phyloP scores from a whole-genome alignment of 2,113 vertebrate species.

The Plectropomus leopardus region DNA sequence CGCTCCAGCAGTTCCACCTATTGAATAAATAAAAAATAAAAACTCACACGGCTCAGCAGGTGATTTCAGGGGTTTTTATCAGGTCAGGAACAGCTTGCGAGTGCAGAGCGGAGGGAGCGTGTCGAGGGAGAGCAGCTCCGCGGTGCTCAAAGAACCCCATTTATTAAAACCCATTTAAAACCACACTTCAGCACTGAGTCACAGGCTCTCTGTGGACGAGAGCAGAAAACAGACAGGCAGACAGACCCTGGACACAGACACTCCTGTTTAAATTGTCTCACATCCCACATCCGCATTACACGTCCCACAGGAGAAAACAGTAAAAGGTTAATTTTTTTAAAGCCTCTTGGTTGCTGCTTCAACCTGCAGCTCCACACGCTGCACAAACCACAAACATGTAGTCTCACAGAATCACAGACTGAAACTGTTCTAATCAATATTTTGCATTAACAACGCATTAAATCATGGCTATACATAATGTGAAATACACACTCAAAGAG shows the following conservation, averaged over 20 bases:
- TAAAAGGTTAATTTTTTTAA: background rate
- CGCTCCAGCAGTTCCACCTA: conserved; percentile 35
- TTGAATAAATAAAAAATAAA: conserved; percentile 31
- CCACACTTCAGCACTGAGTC: conserved; percentile 26
- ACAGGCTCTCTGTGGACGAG: conserved; percentile 14
- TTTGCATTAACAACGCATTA: background rate
- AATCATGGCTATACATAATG: background rate
- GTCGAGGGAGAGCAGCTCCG: conserved; percentile 26
- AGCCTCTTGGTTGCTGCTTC: background rate
- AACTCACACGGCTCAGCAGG: conserved; percentile 37
- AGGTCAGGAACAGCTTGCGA: conserved; percentile 56
- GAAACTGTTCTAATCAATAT: background rate
- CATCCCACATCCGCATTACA: background rate
- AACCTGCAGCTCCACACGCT: background rate
- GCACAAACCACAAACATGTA: background rate
- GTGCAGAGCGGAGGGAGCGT: conserved; percentile 9
- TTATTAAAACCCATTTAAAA: conserved; percentile 57
- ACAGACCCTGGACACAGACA: background rate
- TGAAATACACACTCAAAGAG: no score
- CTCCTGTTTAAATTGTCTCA: conserved; percentile 15
- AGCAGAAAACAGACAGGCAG: background rate
- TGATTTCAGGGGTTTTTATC: conserved; percentile 52
- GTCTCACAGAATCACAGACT: background rate
- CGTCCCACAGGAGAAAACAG: no score
- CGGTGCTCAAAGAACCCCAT: conserved; percentile 34